Base-by-base conservation (phyloP, 2,888 invertebrate species). In the Xestobium rufovillosum region DNA sequence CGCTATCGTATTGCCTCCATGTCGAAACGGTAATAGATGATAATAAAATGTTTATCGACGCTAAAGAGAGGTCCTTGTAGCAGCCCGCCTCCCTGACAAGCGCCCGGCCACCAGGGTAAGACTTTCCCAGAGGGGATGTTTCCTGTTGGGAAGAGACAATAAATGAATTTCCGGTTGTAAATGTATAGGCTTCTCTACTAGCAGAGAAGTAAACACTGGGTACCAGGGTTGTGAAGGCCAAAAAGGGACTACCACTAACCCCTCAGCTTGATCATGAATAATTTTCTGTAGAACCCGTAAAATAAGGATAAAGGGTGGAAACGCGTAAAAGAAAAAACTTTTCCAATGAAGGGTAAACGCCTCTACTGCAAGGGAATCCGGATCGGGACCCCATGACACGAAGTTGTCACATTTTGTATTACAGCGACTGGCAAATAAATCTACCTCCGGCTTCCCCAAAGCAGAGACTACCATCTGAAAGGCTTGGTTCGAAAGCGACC, bases 201-300 rank as follows among this genome's bases (percentile, higher is more conserved):
- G 4, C 10, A 35, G 3, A 13, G 13, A n/a, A 14, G 14, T 28
- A 31, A 35, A 35, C 10, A 31, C 16, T 34, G 35, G 35, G n/a
- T n/a, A n/a, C n/a, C n/a, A n/a, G n/a, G n/a, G n/a, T n/a, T n/a
- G n/a, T n/a, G n/a, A n/a, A n/a, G n/a, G n/a, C n/a, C n/a, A n/a
- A n/a, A n/a, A n/a, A n/a, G 45, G 50, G 4, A 51, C 48, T 2
- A 51, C 45, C 4, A 52, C 23, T 8, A 52, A 44, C 2, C 49
- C 48, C n/a, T 15, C 27, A 3, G 52, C 47, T 19, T 36, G 36
- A 15, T 55, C 49, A 8, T 19, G 6, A 6, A 8, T 6, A 19
- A 19, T 19, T 19, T 19, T 19, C 6, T n/a, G 23, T n/a, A 19
- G 23, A 6, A 19, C 23, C n/a, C 23, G 6, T 19, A 19, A 19